phyloP scores from a whole-genome alignment of 2,797 vertebrate genomes.

The Anas flavirostris region DNA sequence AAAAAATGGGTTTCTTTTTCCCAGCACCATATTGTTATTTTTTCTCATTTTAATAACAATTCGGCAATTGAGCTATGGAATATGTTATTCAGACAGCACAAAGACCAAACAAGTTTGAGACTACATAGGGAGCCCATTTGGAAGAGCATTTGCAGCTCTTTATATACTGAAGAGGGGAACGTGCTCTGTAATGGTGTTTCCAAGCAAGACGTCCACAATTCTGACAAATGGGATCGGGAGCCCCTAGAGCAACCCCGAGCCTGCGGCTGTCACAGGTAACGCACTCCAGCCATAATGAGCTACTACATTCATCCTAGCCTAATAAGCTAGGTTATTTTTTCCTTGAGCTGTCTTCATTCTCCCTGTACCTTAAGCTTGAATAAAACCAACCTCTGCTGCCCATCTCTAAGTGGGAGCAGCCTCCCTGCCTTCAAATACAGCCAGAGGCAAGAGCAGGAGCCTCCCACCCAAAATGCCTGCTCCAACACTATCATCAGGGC shows the following conservation, averaged over 20 bases:
- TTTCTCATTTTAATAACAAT: background rate
- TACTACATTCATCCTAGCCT: background rate
- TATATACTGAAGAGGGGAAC: background rate
- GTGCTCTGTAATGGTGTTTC: background rate
- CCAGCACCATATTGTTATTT: background rate
- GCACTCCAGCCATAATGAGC: background rate
- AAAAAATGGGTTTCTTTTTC: background rate
- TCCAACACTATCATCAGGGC: background rate
- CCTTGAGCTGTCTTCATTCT: background rate
- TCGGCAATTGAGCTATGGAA: background rate
- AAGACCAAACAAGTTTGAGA: background rate
- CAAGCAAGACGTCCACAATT: background rate
- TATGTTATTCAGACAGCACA: background rate
- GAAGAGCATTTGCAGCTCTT: background rate
- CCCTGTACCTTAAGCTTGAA: background rate
- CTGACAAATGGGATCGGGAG: background rate
- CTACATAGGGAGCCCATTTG: background rate
- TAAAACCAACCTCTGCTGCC: background rate
- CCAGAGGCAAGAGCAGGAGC: background rate
- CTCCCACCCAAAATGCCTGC: background rate
- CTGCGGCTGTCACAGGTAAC: background rate
- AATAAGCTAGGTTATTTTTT: background rate
- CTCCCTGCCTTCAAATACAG: background rate
- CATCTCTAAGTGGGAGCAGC: background rate
- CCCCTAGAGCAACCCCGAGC: background rate